Conservation (phyloP, 2,888 invertebrate genomes). For the Sepioteuthis lessoniana region DNA sequence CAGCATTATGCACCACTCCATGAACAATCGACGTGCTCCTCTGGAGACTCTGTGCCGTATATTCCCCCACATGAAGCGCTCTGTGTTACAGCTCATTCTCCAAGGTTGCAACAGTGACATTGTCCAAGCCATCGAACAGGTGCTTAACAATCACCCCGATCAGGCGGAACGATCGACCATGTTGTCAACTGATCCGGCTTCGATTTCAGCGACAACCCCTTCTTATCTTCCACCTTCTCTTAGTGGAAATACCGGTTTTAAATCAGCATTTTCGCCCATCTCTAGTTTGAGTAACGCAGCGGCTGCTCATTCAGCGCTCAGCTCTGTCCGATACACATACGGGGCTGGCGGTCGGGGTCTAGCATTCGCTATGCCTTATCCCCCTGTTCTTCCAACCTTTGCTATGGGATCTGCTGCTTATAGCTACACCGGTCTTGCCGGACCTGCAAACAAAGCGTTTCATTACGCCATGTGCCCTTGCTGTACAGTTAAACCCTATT, state of each 20-base stretch:
- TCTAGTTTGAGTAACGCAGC: constrained; percentile 60
- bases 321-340: constrained; percentile 68
- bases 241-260: constrained; percentile 59
- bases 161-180: constrained; percentile 46
- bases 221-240: constrained; percentile 56
- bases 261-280: constrained; percentile 73
- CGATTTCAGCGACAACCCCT: constrained; percentile 48
- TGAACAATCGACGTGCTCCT: constrained; percentile 73
- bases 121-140: constrained; percentile 92
- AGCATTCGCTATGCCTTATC: constrained; percentile 68
- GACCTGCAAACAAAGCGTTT: constrained; percentile 58
- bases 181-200: constrained; percentile 44
- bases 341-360: constrained; percentile 61
- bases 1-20: constrained; percentile 47
- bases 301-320: constrained; percentile 58
- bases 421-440: constrained; percentile 59
- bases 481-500: constrained; percentile 63
- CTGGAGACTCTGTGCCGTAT: constrained; percentile 91
- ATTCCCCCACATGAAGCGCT: constrained; percentile 89
- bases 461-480: constrained; percentile 67
- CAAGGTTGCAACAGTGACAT: constrained; percentile 91
- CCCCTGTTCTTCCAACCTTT: constrained; percentile 66
- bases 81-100: constrained; percentile 88
- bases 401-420: constrained; percentile 63
- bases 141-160: constrained; percentile 77